phyloP scores from a whole-genome alignment of 2,797 vertebrate genomes.

The Notolabrus celidotus region DNA sequence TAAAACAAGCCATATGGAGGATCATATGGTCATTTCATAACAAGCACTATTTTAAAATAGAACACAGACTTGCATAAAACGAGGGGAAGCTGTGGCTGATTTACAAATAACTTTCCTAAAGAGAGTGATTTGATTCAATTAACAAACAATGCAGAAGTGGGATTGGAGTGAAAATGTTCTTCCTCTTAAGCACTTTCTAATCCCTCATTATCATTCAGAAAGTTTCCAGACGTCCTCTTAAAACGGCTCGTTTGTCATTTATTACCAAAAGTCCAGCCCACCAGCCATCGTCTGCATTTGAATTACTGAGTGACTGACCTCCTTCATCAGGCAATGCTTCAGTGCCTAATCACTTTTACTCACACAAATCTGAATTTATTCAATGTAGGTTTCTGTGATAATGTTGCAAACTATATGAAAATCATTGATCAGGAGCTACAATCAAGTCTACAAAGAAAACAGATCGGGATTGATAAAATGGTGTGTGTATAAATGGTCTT shows the following conservation, averaged over 20 bases:
- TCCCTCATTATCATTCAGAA: constrained; percentile 24
- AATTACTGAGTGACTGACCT: constrained; percentile 20
- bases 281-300: neutral
- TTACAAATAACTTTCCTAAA: constrained; percentile 55
- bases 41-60: constrained; percentile 80
- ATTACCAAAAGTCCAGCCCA: constrained; percentile 8
- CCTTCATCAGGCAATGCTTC: neutral
- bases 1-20: constrained; percentile 82
- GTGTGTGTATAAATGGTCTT: neutral
- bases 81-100: constrained; percentile 44
- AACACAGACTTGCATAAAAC: constrained; percentile 58
- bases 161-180: constrained; percentile 11
- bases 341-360: constrained; percentile 5
- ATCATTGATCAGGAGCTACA: neutral
- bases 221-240: constrained; percentile 15
- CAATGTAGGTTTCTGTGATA: neutral
- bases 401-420: neutral
- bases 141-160: neutral
- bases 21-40: constrained; percentile 84
- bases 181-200: constrained; percentile 2
- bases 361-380: neutral
- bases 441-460: neutral
- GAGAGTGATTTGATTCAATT: constrained; percentile 38
- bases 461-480: neutral
- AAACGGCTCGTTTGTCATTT: constrained; percentile 34